Percentiles rank a stretch among this genome's conserved stretches.
These are phyloP conservation scores for cat (Felis catus) DNA, from an alignment of 2,113 vertebrate species.

Conservation along the genomic window F.catus_Fca126_mat1.0 CM031411.1:113783501-113784000, in stretches of 20 bases:
- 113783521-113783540: conserved; percentile 5
- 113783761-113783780: neutral
- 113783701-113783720: too few species aligned
- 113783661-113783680: too few species aligned
- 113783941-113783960: conserved; percentile 31
- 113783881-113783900: neutral
- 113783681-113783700: too few species aligned
- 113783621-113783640: too few species aligned
- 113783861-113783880: neutral
- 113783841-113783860: conserved; percentile 1
- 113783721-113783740: too few species aligned
- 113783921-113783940: conserved; percentile 25
- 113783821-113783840: neutral
- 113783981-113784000: neutral
- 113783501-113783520: neutral
- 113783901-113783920: neutral
- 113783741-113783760: too few species aligned
- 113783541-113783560: neutral
- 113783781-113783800: neutral
- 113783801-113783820: conserved; percentile 9
- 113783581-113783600: too few species aligned
- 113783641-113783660: too few species aligned
- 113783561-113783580: too few species aligned
- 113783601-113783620: too few species aligned
- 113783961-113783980: neutral